Conservation (phyloP, 2,797 vertebrate genomes). For the Manis javanica region DNA sequence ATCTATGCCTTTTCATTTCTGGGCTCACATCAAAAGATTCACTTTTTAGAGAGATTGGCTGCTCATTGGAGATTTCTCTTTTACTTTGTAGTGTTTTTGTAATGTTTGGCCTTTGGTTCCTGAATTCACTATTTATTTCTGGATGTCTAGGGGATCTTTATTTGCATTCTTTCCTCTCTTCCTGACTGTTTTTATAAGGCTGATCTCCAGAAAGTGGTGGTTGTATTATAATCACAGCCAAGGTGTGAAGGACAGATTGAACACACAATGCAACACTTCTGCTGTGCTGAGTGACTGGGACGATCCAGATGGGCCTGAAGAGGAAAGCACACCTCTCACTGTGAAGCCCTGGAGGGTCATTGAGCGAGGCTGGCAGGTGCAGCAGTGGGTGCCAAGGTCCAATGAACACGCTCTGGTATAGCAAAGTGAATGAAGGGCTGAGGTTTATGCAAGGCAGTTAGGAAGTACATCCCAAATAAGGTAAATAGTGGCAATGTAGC, state of each 20-base stretch:
- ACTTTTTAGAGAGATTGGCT: conserved; percentile 10
- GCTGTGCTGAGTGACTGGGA: background rate
- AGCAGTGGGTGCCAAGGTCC: background rate
- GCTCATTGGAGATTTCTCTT: background rate
- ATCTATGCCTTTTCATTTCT: background rate
- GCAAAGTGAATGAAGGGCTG: background rate
- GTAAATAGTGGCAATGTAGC: background rate
- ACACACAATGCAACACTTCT: background rate
- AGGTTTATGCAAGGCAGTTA: background rate
- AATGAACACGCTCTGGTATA: background rate
- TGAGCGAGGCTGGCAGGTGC: background rate
- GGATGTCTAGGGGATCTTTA: background rate
- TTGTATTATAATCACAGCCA: conserved; percentile 20
- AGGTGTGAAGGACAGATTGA: background rate
- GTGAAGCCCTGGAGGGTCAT: background rate
- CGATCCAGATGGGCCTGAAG: background rate
- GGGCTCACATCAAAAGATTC: background rate
- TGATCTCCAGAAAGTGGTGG: background rate
- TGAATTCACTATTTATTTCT: conserved; percentile 43
- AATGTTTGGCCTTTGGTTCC: background rate
- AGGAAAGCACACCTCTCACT: background rate
- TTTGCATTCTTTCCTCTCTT: background rate
- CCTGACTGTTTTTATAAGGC: background rate
- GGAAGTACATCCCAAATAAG: background rate
- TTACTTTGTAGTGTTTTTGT: background rate